Evolutionary conservation across 2,888 invertebrate genomes (phyloP), one percentile per base, ranked within the genome.

Genomic region (Heliconius erato): DNA sequence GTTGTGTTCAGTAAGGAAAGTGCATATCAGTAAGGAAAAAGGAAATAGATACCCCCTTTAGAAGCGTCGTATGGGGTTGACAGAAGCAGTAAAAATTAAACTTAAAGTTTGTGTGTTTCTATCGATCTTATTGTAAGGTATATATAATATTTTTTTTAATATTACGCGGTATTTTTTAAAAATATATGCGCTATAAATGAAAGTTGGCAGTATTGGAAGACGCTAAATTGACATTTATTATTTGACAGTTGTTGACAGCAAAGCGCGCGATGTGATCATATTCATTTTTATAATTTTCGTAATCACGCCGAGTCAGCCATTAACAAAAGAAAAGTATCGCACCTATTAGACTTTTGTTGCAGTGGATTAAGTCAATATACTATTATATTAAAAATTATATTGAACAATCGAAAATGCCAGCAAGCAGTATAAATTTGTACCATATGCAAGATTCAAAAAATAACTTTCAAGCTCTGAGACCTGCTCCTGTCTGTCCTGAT

Each of bases 401-500:
- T 74, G 59, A 59, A n/a, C 9, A 28, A 32, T 40, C 26, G 12
- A 76, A 44, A 88, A 96, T 96, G 95, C 95, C 95, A 87, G 94
- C 94, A 35, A 94, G 92, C 88, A 93, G 92, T 87, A 91, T 93
- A 85, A 92, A 94, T 87, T 90, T 92, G 82, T 95, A 93, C 87
- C 89, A 89, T 85, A 91, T 94, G 89, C 94, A 93, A 86, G 93
- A 94, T 85, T 92, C 95, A 87, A 93, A 94, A 91, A 94, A 93
- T 91, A 95, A 94, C 92, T 95, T 95, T 88, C 93, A 94, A 85
- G 92, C 94, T 84, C 92, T 95, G 87, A 92, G 94, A 88, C 96
- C 95, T 87, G 93, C 93, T 87, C 94, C 95, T 85, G 89, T 95
- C 91, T 94, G 91, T 87, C 85, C 89, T 84, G 92, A 94, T 89